Evolutionary conservation across 2,113 vertebrate genomes (phyloP).

Genomic region (Sebastes schlegelii): DNA sequence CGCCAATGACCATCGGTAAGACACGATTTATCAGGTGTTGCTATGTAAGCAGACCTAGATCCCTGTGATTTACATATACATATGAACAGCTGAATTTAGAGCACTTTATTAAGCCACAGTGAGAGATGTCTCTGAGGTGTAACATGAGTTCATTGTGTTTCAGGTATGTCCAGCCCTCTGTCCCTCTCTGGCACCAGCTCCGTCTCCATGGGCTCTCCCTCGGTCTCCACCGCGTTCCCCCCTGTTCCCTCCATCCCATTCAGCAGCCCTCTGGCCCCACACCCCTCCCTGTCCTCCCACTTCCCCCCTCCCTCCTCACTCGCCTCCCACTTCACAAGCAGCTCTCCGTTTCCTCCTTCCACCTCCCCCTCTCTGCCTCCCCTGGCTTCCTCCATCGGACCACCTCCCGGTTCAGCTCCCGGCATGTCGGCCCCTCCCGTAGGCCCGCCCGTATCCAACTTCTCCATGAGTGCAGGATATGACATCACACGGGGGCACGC

Average conservation of each 20-base stretch:
- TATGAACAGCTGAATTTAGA: too few species aligned
- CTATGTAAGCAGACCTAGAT: neutral
- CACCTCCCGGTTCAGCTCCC: constrained; percentile 61
- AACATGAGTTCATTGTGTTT: neutral
- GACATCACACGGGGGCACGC: constrained; percentile 97
- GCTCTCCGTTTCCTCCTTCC: constrained; percentile 45
- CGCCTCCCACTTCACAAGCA: constrained; percentile 62
- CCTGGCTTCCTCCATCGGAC: constrained; percentile 20
- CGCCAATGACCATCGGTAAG: constrained; percentile 83
- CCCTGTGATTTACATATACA: too few species aligned
- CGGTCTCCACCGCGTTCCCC: constrained; percentile 67
- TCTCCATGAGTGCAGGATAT: constrained; percentile 86
- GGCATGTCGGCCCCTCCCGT: constrained; percentile 78
- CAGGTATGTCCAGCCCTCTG: constrained; percentile 62
- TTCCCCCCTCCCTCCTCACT: constrained; percentile 42
- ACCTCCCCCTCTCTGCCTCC: constrained; percentile 53
- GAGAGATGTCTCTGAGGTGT: neutral
- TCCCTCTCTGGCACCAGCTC: constrained; percentile 58
- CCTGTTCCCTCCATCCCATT: constrained; percentile 71
- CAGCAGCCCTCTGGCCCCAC: constrained; percentile 66
- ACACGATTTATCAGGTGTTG: neutral
- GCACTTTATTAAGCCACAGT: neutral
- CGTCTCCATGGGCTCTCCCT: constrained; percentile 51
- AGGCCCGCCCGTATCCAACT: constrained; percentile 87
- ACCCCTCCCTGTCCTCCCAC: constrained; percentile 27